These are phyloP conservation scores for Drosophila aldrichi DNA, from an alignment of 2,888 invertebrate genomes.

Conservation along the genomic window DNA sequence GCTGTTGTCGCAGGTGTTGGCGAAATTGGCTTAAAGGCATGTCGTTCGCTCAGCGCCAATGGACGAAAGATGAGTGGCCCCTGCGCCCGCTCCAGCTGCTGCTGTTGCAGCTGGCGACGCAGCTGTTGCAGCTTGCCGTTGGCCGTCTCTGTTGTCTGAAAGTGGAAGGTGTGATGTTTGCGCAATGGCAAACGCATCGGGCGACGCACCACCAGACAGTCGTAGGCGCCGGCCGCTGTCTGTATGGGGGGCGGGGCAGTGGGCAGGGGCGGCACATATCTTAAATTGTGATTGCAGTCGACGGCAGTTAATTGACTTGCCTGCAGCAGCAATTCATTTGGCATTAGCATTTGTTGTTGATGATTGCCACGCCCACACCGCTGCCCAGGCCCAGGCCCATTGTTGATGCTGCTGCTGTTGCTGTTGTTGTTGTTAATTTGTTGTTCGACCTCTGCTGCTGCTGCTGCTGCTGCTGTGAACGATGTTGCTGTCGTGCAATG, in stretches of 20 bases:
- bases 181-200: slow-evolving; percentile 84
- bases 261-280: slow-evolving; percentile 65
- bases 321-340: slow-evolving; percentile 66
- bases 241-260: slow-evolving; percentile 39
- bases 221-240: slow-evolving; percentile 48
- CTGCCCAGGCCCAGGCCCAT: slow-evolving; percentile 39
- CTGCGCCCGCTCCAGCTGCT: slow-evolving; percentile 36
- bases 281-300: slow-evolving; percentile 66
- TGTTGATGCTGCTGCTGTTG: slow-evolving; percentile 49
- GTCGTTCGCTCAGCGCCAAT: slow-evolving; percentile 80
- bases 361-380: slow-evolving; percentile 46
- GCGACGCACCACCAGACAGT: slow-evolving; percentile 70
- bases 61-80: slow-evolving; percentile 82
- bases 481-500: slow-evolving; percentile 65
- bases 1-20: slow-evolving; percentile 63
- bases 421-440: slow-evolving; percentile 58
- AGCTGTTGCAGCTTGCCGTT: slow-evolving; percentile 81
- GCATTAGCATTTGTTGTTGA: slow-evolving; percentile 73
- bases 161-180: slow-evolving; percentile 85
- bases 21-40: slow-evolving; percentile 85
- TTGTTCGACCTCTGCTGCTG: slow-evolving; percentile 53
- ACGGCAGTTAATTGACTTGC: slow-evolving; percentile 59
- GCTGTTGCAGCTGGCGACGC: slow-evolving; percentile 65
- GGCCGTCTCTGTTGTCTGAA: slow-evolving; percentile 84
- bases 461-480: slow-evolving; percentile 29